These are phyloP conservation scores for Platysteira castanea DNA, from an alignment of 2,113 vertebrate genomes.

Conservation along the genomic window DNA sequence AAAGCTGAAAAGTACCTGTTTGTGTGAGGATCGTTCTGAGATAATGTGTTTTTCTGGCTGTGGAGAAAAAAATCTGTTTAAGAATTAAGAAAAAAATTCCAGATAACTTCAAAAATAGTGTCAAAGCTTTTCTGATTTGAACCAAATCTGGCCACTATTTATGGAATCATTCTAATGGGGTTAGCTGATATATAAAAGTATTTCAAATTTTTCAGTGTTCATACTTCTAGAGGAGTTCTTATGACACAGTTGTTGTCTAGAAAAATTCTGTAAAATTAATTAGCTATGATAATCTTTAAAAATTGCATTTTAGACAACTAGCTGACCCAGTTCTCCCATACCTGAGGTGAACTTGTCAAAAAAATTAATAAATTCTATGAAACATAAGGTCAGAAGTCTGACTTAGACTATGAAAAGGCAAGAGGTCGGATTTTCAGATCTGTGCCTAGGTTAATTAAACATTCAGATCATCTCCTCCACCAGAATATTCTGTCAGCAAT, in stretches of 20 bases:
- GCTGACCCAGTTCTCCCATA: not conserved
- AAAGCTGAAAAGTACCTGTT: not conserved
- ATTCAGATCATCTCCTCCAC: not conserved
- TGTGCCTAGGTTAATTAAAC: not conserved
- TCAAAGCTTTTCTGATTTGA: not conserved
- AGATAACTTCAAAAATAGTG: not conserved
- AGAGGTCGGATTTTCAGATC: not conserved
- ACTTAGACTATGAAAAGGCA: not conserved
- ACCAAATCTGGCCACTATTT: not conserved
- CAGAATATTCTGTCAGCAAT: not conserved
- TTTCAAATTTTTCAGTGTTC: not conserved
- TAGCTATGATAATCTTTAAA: not conserved
- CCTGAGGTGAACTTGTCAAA: not conserved
- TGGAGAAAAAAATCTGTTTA: not conserved
- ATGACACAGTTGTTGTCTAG: not conserved
- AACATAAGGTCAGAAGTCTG: not conserved
- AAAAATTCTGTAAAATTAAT: not conserved
- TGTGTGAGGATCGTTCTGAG: not conserved
- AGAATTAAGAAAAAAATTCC: not conserved
- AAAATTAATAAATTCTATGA: not conserved
- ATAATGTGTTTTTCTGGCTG: not conserved
- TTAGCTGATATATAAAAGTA: not conserved
- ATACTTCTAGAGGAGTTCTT: not conserved
- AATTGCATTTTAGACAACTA: not conserved
- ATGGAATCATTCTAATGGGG: not conserved